Percentiles rank a stretch among this genome's conserved stretches.
phyloP scores from a whole-genome alignment of 2,113 vertebrate genomes.

The Pycnonotus jocosus region DNA sequence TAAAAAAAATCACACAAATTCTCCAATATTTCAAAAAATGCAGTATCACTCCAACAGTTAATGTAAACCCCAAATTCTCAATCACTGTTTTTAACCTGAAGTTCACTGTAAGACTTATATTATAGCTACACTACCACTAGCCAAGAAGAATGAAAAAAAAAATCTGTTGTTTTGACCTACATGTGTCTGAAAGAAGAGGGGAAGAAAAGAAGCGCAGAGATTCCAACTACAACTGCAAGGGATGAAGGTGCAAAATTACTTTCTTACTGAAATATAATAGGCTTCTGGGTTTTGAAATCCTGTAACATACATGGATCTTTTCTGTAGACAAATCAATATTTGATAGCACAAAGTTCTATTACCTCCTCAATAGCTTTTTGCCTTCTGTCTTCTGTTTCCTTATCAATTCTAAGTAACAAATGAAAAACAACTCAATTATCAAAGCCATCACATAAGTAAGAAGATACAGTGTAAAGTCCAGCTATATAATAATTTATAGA shows the following conservation, averaged over 20 bases:
- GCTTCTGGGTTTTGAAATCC: neutral
- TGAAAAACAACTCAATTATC: slow-evolving; percentile 54
- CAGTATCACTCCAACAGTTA: neutral
- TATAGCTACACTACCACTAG: neutral
- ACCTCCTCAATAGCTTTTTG: slow-evolving; percentile 97
- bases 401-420: slow-evolving; percentile 81
- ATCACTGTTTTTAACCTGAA: neutral
- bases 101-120: neutral
- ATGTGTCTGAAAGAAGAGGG: neutral
- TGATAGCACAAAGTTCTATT: slow-evolving; percentile 26
- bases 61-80: neutral
- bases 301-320: fast-evolving
- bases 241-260: neutral
- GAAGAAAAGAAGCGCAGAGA: neutral
- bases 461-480: neutral
- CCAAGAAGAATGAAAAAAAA: neutral
- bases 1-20: neutral
- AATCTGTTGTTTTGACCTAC: neutral
- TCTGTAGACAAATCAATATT: neutral
- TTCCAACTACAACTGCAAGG: neutral
- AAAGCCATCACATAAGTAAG: slow-evolving; percentile 33
- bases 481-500: neutral
- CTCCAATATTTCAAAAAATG: neutral
- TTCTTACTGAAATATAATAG: neutral
- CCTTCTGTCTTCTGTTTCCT: slow-evolving; percentile 89